These are phyloP conservation scores for Campoletis raptor DNA, from an alignment of 2,888 invertebrate species.

Conservation along the genomic window DNA sequence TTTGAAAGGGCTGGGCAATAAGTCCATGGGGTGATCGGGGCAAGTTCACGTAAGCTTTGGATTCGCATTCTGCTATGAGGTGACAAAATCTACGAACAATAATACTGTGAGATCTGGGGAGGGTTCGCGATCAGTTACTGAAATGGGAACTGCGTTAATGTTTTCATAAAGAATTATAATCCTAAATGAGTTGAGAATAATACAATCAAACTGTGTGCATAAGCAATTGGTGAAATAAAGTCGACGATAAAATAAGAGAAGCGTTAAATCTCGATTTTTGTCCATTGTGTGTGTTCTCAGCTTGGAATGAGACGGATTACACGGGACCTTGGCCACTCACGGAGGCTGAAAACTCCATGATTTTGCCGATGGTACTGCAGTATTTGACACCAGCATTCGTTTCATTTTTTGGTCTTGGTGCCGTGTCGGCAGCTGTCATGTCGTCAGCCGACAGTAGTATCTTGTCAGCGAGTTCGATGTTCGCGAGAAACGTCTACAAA, in stretches of 20 bases:
- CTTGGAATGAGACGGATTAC: conserved; percentile 98
- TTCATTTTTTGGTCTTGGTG: conserved; percentile 98
- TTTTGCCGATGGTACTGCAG: conserved; percentile 98
- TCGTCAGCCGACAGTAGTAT: conserved; percentile 99
- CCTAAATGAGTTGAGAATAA: neutral
- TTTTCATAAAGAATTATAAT: neutral
- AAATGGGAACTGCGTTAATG: conserved; percentile 7
- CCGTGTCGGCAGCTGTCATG: conserved; percentile 99
- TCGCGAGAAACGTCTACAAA: conserved; percentile 99
- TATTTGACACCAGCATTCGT: conserved; percentile 98
- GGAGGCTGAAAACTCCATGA: conserved; percentile 94
- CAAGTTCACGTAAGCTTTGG: conserved; percentile 47
- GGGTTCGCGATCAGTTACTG: conserved; percentile 68
- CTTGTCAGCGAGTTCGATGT: conserved; percentile 99
- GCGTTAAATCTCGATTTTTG: neutral
- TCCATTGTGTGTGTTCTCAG: conserved; percentile 86
- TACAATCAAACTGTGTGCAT: neutral
- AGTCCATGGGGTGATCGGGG: conserved; percentile 25
- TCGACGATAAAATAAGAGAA: conserved; percentile 48
- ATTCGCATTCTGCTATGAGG: neutral
- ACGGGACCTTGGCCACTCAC: conserved; percentile 91
- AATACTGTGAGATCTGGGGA: conserved; percentile 81
- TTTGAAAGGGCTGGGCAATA: conserved; percentile 37
- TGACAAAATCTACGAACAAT: conserved; percentile 66
- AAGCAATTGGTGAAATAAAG: conserved; percentile 24